Conservation (phyloP, 2,888 invertebrate genomes). For the Iselma pallidipennis region DNA sequence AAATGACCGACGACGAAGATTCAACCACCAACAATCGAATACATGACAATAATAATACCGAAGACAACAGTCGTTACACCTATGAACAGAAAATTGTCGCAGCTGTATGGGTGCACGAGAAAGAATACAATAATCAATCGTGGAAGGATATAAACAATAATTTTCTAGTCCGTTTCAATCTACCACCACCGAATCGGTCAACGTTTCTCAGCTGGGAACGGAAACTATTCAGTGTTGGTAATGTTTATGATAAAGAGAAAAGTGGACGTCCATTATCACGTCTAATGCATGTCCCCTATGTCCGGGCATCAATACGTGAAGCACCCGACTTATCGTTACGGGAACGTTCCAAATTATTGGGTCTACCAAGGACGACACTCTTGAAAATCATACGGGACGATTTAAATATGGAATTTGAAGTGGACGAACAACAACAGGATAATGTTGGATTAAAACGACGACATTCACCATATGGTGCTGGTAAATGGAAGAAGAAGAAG, state of each 20-base stretch:
- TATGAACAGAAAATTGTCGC: constrained; percentile 57
- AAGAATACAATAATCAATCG: constrained; percentile 50
- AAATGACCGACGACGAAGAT: constrained; percentile 21
- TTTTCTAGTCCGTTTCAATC: constrained; percentile 54
- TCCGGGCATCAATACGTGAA: constrained; percentile 51
- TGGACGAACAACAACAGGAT: constrained; percentile 34
- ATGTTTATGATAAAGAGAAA: constrained; percentile 54
- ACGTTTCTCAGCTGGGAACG: constrained; percentile 37
- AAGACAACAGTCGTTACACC: constrained; percentile 34
- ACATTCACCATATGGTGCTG: constrained; percentile 40
- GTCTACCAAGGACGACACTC: constrained; percentile 54
- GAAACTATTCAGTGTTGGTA: constrained; percentile 43
- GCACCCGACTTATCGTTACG: constrained; percentile 54
- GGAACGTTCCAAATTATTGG: constrained; percentile 53
- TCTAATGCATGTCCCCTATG: constrained; percentile 48
- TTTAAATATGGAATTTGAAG: constrained; percentile 46
- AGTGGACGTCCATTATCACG: constrained; percentile 52
- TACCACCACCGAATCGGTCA: constrained; percentile 50
- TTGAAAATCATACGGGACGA: constrained; percentile 54
- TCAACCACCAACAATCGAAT: background rate
- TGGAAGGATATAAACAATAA: constrained; percentile 54
- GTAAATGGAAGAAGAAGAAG: constrained; percentile 40
- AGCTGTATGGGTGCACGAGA: constrained; percentile 60
- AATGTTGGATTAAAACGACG: constrained; percentile 34
- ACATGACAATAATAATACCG: background rate